A percentile compares a stretch with the other conserved stretches of the same genome.
These are phyloP conservation scores for Protula sp. DNA, from an alignment of 2,888 invertebrate genomes.

Conservation along the genomic window DNA sequence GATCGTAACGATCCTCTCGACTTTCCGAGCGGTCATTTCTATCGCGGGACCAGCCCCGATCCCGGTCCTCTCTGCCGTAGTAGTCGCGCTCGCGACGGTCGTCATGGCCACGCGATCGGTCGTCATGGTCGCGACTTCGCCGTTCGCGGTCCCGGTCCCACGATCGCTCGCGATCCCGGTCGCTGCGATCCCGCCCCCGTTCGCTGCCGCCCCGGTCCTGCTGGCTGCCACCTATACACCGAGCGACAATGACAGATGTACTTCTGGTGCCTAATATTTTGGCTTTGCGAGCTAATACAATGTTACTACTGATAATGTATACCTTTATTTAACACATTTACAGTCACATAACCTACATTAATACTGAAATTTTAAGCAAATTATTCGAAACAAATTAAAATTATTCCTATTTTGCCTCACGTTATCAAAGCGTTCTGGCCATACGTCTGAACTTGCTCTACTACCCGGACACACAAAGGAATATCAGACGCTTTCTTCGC, in stretches of 20 bases:
- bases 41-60: conserved; percentile 5
- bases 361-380: too few species aligned
- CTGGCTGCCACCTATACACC: too few species aligned
- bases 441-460: too few species aligned
- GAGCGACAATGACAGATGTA: too few species aligned
- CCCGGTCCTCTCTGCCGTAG: neutral
- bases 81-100: neutral
- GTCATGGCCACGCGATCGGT: conserved; percentile 1
- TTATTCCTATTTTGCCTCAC: too few species aligned
- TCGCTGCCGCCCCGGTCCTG: neutral
- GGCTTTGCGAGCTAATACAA: too few species aligned
- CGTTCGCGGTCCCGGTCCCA: conserved; percentile 7
- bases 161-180: neutral
- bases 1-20: neutral
- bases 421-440: too few species aligned
- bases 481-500: neutral
- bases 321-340: too few species aligned
- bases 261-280: too few species aligned
- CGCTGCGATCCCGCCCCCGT: neutral
- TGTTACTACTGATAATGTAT: too few species aligned
- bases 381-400: too few species aligned
- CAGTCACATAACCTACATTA: too few species aligned
- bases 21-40: neutral
- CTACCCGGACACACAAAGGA: neutral
- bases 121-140: neutral